These are phyloP conservation scores for Melanerpes formicivorus DNA, from an alignment of 2,113 vertebrate species.

Conservation along the genomic window DNA sequence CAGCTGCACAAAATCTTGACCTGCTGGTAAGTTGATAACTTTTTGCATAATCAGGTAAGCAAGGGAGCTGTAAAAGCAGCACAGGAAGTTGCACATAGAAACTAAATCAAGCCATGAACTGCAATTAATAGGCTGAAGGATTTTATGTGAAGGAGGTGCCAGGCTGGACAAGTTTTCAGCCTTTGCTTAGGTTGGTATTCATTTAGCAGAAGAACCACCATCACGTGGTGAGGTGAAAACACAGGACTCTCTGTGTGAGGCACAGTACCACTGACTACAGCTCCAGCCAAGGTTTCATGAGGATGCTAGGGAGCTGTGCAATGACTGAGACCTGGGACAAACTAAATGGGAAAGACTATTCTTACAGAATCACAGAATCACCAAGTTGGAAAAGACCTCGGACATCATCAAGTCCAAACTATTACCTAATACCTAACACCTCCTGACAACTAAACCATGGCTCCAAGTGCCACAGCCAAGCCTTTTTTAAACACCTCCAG, in stretches of 20 bases:
- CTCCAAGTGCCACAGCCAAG: too few relatives aligned
- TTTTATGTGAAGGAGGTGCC: not conserved
- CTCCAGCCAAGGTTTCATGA: not conserved
- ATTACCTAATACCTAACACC: too few relatives aligned
- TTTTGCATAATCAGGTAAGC: not conserved
- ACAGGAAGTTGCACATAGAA: not conserved
- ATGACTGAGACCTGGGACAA: too few relatives aligned
- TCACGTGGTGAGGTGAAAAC: not conserved
- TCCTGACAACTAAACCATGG: too few relatives aligned
- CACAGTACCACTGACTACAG: not conserved
- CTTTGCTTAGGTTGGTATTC: not conserved
- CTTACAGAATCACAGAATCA: too few relatives aligned
- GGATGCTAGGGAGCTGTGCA: not conserved
- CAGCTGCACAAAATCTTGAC: not conserved
- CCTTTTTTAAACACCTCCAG: too few relatives aligned
- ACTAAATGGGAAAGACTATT: not conserved
- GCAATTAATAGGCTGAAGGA: not conserved
- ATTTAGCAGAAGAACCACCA: not conserved
- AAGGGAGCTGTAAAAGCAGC: not conserved
- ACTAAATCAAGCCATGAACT: not conserved
- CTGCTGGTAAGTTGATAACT: not conserved
- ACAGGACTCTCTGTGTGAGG: not conserved
- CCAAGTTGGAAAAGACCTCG: too few relatives aligned
- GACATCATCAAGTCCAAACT: too few relatives aligned
- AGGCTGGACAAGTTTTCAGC: not conserved